Evolutionary conservation across 1,140 invertebrate species (phyloP).

Genomic region (Doryteuthis pealeii): DNA sequence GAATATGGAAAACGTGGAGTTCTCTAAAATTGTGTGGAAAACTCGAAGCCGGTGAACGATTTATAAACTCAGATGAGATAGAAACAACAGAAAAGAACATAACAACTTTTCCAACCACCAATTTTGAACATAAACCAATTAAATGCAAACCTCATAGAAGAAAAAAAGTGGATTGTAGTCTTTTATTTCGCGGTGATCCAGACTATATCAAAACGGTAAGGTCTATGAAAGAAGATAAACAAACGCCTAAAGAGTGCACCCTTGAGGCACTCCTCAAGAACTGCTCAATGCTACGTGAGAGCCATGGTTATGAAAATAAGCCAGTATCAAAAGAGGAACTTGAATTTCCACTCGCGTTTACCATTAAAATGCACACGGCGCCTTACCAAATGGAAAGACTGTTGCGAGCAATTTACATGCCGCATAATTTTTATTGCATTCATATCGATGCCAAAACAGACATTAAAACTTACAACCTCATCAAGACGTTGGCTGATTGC

Average conservation of each 20-base stretch:
- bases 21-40: no score
- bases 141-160: not conserved
- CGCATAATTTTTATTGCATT: conserved; percentile 58
- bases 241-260: conserved; percentile 11
- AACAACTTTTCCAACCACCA: no score
- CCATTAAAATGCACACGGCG: conserved; percentile 41
- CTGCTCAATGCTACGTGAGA: conserved; percentile 23
- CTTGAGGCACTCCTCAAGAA: conserved; percentile 27
- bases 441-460: conserved; percentile 48
- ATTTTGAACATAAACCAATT: not conserved
- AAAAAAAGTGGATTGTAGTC: not conserved
- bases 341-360: conserved; percentile 47
- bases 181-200: not conserved
- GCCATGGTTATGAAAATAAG: conserved; percentile 27
- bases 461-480: conserved; percentile 26
- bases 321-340: conserved; percentile 31
- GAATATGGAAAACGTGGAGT: no score
- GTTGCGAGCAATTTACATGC: conserved; percentile 50
- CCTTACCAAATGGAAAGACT: conserved; percentile 49
- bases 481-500: conserved; percentile 37
- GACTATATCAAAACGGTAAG: conserved; percentile 14
- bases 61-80: no score
- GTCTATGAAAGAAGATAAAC: not conserved
- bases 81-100: no score
- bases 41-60: no score